Evolutionary conservation across 2,888 invertebrate species (phyloP).

Genomic region (Osedax fenrisi): DNA sequence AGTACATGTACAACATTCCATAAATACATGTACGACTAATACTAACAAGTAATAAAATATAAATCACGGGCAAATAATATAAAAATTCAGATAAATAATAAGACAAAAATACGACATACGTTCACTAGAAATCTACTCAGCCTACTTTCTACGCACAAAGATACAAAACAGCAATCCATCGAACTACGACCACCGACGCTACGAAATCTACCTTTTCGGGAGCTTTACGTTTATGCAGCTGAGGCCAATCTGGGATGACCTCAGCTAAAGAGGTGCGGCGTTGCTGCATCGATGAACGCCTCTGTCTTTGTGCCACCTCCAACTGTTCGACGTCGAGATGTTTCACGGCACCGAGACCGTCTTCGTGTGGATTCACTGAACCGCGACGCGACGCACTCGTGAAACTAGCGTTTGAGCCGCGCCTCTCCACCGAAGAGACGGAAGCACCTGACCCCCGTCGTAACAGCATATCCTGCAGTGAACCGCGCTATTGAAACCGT

Average conservation of each 20-base stretch:
- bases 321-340: slow-evolving; percentile 33
- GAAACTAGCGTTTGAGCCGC: background rate
- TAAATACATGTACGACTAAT: no score
- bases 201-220: slow-evolving; percentile 15
- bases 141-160: no score
- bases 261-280: slow-evolving; percentile 81
- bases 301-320: slow-evolving; percentile 31
- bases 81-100: no score
- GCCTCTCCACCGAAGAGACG: background rate
- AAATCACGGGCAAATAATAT: no score
- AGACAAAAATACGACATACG: no score
- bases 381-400: background rate
- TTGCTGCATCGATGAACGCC: slow-evolving; percentile 35
- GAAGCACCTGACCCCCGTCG: background rate
- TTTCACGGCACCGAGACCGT: background rate
- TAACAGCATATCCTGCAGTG: background rate
- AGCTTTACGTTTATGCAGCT: slow-evolving; percentile 52
- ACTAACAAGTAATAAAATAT: no score
- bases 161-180: no score
- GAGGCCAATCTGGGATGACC: slow-evolving; percentile 91
- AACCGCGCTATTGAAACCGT: background rate
- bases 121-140: no score
- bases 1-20: no score
- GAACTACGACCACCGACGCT: no score
- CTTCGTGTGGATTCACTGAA: slow-evolving; percentile 3